A percentile compares a stretch with the other conserved stretches of the same genome.
Conservation (phyloP, 2,888 invertebrate species). For the Mesorhabditis belari region DNA sequence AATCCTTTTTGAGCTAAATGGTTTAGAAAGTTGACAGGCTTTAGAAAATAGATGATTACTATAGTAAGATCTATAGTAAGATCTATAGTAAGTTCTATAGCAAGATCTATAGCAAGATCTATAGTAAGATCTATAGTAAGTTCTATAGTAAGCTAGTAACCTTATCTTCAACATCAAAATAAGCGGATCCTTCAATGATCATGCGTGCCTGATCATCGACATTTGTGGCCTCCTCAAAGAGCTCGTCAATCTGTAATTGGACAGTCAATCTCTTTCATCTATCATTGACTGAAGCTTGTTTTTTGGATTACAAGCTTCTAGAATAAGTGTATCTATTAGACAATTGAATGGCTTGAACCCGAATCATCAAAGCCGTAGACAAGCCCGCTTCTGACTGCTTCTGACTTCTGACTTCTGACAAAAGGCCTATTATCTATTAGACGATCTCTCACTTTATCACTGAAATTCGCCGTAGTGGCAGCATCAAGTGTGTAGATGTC, state of each 20-base stretch:
- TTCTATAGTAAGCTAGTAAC: constrained; percentile 65
- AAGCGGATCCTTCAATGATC: constrained; percentile 47
- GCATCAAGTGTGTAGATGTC: constrained; percentile 50
- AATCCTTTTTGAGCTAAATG: not conserved
- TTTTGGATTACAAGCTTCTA: not conserved
- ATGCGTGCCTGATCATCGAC: constrained; percentile 46
- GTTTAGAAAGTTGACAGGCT: too few species aligned
- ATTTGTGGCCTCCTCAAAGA: constrained; percentile 46
- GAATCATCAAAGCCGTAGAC: too few species aligned
- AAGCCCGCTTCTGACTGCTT: too few species aligned
- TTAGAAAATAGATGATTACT: too few species aligned
- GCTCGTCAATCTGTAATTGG: constrained; percentile 37
- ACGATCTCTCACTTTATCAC: constrained; percentile 49
- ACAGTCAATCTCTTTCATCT: too few species aligned
- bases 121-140: too few species aligned
- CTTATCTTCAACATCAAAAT: constrained; percentile 49
- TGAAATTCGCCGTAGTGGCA: constrained; percentile 43
- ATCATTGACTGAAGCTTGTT: not conserved
- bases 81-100: too few species aligned
- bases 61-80: too few species aligned
- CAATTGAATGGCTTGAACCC: not conserved
- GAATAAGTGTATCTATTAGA: not conserved
- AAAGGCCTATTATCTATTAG: too few species aligned
- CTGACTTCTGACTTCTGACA: too few species aligned
- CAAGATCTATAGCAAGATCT: constrained; percentile 78